phyloP scores from a whole-genome alignment of 2,113 vertebrate genomes.

The Connochaetes taurinus region DNA sequence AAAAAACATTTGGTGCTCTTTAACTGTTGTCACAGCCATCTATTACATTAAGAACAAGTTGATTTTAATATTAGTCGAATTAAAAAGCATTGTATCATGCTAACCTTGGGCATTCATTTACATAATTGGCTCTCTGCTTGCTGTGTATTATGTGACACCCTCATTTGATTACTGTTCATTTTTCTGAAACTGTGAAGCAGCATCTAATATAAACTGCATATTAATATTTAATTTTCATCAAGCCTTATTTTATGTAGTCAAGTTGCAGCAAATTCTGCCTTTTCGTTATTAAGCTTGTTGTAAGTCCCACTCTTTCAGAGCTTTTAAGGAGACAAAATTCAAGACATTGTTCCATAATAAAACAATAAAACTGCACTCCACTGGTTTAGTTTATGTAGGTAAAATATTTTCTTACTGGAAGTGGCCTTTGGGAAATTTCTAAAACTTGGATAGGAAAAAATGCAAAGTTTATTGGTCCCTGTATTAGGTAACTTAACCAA shows the following conservation, averaged over 20 bases:
- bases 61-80: constrained; percentile 75
- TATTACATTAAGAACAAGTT: constrained; percentile 71
- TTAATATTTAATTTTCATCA: constrained; percentile 65
- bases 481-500: neutral
- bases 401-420: neutral
- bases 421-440: neutral
- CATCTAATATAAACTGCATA: constrained; percentile 48
- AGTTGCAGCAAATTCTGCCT: neutral
- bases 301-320: neutral
- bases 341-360: neutral
- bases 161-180: constrained; percentile 64
- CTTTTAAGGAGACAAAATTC: constrained; percentile 5
- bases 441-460: neutral
- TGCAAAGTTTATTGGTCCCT: neutral
- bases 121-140: constrained; percentile 68
- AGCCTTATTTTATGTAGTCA: constrained; percentile 27
- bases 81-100: constrained; percentile 71
- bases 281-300: constrained; percentile 48
- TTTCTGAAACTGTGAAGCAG: constrained; percentile 46
- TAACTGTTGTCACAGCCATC: constrained; percentile 70
- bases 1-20: constrained; percentile 72
- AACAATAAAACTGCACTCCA: neutral
- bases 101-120: constrained; percentile 73
- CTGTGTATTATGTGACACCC: constrained; percentile 58
- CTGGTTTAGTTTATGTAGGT: neutral